Percentiles rank a stretch among this genome's conserved stretches.
Conservation (phyloP, 1,140 invertebrate species). For the Musca domestica region DNA sequence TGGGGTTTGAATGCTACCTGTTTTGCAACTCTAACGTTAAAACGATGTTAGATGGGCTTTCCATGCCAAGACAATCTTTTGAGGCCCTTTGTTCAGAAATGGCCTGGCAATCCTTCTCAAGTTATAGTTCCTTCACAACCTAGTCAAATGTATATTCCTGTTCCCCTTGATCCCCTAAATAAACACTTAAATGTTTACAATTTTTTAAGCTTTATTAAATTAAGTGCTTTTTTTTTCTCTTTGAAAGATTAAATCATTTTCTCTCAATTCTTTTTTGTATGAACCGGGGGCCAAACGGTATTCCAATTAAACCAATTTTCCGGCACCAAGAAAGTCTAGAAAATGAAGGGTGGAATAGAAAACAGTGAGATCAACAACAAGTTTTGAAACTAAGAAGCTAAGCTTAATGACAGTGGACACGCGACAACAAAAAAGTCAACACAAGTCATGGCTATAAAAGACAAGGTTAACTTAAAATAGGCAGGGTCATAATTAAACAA, state of each 20-base stretch:
- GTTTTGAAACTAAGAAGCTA: neutral
- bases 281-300: conserved; percentile 40
- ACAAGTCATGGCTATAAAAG: neutral
- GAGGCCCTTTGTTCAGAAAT: too few species aligned
- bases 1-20: too few species aligned
- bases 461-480: neutral
- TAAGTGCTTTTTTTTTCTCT: too few species aligned
- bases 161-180: neutral
- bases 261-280: conserved; percentile 11
- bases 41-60: too few species aligned
- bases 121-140: too few species aligned
- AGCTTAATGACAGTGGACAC: neutral
- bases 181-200: neutral
- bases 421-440: neutral
- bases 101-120: too few species aligned
- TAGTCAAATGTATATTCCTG: too few species aligned
- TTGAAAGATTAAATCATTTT: neutral
- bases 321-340: conserved; percentile 43
- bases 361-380: conserved; percentile 4
- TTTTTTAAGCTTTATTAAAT: neutral
- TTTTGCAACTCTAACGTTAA: too few species aligned
- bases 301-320: conserved; percentile 46
- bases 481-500: neutral
- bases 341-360: conserved; percentile 27
- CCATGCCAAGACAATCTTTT: too few species aligned